Evolutionary conservation across 2,888 invertebrate species (phyloP), one percentile per base, ranked within the genome.

Genomic region (Nymphalis polychloros): DNA sequence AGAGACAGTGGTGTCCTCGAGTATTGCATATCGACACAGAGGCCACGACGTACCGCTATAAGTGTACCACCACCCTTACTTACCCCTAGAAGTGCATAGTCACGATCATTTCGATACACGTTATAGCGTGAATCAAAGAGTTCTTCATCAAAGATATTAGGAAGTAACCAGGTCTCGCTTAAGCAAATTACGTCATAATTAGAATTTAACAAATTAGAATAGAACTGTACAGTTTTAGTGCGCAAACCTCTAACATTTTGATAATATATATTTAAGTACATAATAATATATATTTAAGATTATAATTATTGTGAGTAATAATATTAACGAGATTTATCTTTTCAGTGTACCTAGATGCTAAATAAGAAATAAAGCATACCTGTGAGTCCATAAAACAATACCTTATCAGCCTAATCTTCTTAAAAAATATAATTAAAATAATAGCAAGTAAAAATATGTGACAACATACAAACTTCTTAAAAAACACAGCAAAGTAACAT

Each of bases 181-280:
- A 60, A 17, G 27, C 16, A 60, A 16, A 60, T 48, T 47, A 57
- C 41, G 48, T 48, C 53, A 57, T 63, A 63, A 57, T 41, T 63
- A 19, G 31, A 53, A 50, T 67, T 55, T 48, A 50, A 60, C 27
- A 53, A 16, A 53, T 53, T 53, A 17, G 27, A 27, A 27, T 27
- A 53, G 27, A 53, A 53, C 13, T 53, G 27, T 27, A 17, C 5
- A 27, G 53, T 53, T 53, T 31, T 53, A 16, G 53, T 53, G 7
- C 27, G 53, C 27, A 53, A 53, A 6, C 53, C 52, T 13, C 27
- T 23, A 13, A 53, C 53, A 6, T 53, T 53, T 53, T 53, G 27
- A 27, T 53, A 53, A 13, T 27, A 53, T 6, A 53, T 53, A 17
- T 19, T n/a, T 49, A 49, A 19, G 49, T 19, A n/a, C 49, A 49